Evolutionary conservation across 2,113 vertebrate species (phyloP).

Genomic region (Phaethornis superciliosus): DNA sequence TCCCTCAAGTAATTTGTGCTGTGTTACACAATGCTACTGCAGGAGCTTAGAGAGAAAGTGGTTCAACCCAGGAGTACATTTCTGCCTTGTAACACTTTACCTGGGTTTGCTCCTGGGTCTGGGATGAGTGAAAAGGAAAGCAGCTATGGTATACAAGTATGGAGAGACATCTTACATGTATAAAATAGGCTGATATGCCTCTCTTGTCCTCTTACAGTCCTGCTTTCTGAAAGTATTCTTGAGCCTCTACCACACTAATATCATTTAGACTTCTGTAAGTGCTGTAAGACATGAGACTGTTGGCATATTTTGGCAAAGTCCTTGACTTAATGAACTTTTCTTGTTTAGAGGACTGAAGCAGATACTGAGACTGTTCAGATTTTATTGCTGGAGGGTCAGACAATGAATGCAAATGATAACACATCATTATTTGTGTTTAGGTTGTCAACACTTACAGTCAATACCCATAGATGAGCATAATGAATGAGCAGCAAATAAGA

Average conservation of each 20-base stretch:
- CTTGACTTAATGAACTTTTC: not conserved
- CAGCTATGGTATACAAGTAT: not conserved
- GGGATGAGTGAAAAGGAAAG: not conserved
- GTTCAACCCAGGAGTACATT: not conserved
- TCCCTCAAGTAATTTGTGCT: not conserved
- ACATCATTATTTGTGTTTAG: not conserved
- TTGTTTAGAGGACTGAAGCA: not conserved
- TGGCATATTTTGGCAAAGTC: not conserved
- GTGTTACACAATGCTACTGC: not conserved
- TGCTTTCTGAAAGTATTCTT: not conserved
- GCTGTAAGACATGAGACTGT: not conserved
- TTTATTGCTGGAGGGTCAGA: not conserved
- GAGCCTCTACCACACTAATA: fast-evolving
- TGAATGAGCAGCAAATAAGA: not conserved
- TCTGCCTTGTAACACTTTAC: not conserved
- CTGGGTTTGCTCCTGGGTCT: not conserved
- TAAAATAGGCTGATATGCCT: not conserved
- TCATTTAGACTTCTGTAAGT: not conserved
- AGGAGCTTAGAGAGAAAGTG: not conserved
- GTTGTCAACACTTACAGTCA: fast-evolving
- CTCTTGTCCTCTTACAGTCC: not conserved
- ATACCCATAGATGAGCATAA: not conserved
- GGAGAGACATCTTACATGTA: not conserved
- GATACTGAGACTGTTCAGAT: not conserved
- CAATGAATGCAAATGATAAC: not conserved